phyloP scores from a whole-genome alignment of 2,888 invertebrate genomes.

The Agrotis clavis region DNA sequence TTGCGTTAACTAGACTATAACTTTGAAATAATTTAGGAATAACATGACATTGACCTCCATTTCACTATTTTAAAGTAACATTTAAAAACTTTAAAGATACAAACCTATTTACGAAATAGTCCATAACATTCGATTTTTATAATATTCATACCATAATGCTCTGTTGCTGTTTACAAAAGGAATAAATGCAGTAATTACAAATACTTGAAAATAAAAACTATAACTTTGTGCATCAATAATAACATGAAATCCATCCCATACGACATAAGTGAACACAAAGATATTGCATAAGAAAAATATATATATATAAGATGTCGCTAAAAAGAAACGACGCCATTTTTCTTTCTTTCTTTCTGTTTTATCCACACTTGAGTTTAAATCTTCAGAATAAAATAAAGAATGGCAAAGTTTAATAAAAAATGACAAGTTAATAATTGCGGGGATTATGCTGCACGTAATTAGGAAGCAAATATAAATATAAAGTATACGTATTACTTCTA shows the following conservation, averaged over 20 bases:
- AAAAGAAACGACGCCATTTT: constrained; percentile 19
- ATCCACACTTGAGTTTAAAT: background rate
- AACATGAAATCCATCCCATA: constrained; percentile 32
- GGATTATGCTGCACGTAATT: background rate
- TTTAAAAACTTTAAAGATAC: background rate
- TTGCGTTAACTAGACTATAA: too few relatives aligned
- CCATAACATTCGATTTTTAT: constrained; percentile 9
- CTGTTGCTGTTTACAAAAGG: constrained; percentile 34
- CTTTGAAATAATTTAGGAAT: background rate
- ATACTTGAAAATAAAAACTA: constrained; percentile 15
- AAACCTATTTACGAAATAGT: background rate
- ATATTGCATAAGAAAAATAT: constrained; percentile 28
- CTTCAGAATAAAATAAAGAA: constrained; percentile 10
- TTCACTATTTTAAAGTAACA: background rate
- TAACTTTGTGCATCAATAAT: background rate
- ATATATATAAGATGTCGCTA: background rate
- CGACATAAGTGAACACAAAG: constrained; percentile 7
- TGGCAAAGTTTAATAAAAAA: constrained; percentile 29
- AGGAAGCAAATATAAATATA: background rate
- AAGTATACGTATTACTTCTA: background rate
- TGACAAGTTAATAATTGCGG: constrained; percentile 11
- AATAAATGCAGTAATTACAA: constrained; percentile 23
- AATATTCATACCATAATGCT: constrained; percentile 25
- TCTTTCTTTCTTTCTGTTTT: constrained; percentile 14
- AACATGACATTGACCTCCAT: background rate